Evolutionary conservation across 2,113 vertebrate genomes (phyloP).

Genomic region (Pelodiscus sinensis): DNA sequence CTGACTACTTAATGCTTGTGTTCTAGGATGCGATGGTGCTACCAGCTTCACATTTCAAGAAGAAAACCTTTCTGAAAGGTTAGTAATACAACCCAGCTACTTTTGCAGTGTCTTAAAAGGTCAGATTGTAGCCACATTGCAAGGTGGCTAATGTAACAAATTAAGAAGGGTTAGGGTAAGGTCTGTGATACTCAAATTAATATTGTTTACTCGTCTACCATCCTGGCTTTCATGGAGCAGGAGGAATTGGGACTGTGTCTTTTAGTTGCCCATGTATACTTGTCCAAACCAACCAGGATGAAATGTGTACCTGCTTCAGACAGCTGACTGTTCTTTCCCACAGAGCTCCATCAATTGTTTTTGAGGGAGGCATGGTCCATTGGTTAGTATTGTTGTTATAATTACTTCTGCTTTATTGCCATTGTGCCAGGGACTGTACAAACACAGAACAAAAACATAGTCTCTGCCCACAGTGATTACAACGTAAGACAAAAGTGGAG

Average conservation of each 20-base stretch:
- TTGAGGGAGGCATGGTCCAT: too few relatives aligned
- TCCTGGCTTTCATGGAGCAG: not conserved
- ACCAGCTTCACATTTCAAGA: not conserved
- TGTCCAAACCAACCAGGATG: not conserved
- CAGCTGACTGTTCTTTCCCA: too few relatives aligned
- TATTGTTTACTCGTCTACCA: not conserved
- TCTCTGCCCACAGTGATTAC: too few relatives aligned
- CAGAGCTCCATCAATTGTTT: too few relatives aligned
- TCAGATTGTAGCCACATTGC: too few relatives aligned
- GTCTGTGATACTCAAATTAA: not conserved
- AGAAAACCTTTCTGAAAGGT: not conserved
- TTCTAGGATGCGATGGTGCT: not conserved
- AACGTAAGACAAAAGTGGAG: too few relatives aligned
- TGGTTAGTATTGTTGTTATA: too few relatives aligned
- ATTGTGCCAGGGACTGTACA: too few relatives aligned
- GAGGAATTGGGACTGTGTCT: not conserved
- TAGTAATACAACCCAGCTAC: not conserved
- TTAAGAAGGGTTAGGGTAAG: not conserved
- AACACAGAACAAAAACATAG: too few relatives aligned
- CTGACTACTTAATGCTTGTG: not conserved
- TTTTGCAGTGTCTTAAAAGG: too few relatives aligned
- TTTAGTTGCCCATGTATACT: not conserved
- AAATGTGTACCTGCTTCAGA: too few relatives aligned
- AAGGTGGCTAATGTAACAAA: not conserved
- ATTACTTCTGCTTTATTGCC: too few relatives aligned